Percentiles rank a stretch among this genome's conserved stretches.
Evolutionary conservation across 2,113 vertebrate genomes (phyloP).

Genomic region (Chlamydotis undulata): DNA sequence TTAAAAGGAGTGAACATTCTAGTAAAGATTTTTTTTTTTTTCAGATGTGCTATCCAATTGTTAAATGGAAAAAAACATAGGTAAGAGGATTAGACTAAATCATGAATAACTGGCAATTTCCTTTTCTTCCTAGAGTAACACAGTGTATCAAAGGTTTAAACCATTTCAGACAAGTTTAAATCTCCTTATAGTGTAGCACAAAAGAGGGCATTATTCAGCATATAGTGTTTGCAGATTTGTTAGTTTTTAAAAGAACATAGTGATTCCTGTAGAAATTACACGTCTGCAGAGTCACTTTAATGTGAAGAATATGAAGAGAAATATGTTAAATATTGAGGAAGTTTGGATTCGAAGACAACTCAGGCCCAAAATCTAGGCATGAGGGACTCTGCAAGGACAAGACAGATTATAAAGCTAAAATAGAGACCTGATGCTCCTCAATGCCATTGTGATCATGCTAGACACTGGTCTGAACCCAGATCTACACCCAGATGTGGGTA

Average conservation of each 20-base stretch:
- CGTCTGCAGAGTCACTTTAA: neutral
- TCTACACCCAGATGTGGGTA: neutral
- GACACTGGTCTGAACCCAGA: neutral
- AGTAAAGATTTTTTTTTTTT: neutral
- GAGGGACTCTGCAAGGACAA: neutral
- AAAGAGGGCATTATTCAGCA: constrained; percentile 5
- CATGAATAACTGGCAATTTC: constrained; percentile 9
- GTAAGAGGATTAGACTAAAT: constrained; percentile 28
- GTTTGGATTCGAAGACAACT: neutral
- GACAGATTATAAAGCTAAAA: neutral
- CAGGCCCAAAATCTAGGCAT: neutral
- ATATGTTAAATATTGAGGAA: neutral
- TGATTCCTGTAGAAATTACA: neutral
- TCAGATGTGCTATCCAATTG: neutral
- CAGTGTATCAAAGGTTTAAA: constrained; percentile 9
- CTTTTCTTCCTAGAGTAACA: neutral
- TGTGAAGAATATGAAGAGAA: neutral
- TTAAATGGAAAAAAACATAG: neutral
- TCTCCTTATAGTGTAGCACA: neutral
- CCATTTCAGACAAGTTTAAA: constrained; percentile 15
- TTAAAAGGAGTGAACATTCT: constrained; percentile 49
- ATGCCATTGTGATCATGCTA: neutral
- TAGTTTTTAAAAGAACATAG: neutral
- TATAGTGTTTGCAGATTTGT: neutral
- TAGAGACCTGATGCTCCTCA: neutral